Evolutionary conservation across 2,888 invertebrate species (phyloP).

Genomic region (Rhorus exstirpatorius): DNA sequence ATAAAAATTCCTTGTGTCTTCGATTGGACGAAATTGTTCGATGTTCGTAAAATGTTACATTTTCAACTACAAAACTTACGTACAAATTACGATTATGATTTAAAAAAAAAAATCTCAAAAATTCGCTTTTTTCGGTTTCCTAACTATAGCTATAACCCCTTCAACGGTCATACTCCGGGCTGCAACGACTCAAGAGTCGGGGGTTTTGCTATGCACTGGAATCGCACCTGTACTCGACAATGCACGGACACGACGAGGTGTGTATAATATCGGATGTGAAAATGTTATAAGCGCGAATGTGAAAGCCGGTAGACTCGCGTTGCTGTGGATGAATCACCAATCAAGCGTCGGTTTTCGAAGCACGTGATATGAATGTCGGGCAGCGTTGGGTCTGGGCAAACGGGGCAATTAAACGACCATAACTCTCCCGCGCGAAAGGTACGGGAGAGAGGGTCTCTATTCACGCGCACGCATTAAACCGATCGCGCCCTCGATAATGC

Average conservation of each 20-base stretch:
- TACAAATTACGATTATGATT: too few species aligned
- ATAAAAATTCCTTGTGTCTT: too few species aligned
- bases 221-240: constrained; percentile 52
- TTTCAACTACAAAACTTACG: too few species aligned
- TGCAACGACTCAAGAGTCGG: constrained; percentile 3
- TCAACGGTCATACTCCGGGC: neutral
- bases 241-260: neutral
- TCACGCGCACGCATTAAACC: constrained; percentile 72
- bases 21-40: too few species aligned
- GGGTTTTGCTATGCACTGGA: constrained; percentile 26
- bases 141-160: too few species aligned
- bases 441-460: constrained; percentile 51
- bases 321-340: constrained; percentile 80
- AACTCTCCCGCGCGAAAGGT: constrained; percentile 76
- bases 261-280: neutral
- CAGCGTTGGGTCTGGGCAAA: constrained; percentile 51
- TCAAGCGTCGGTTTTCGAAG: constrained; percentile 77
- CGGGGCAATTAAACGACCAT: constrained; percentile 76
- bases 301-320: constrained; percentile 29
- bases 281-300: constrained; percentile 16
- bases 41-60: too few species aligned
- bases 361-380: constrained; percentile 48
- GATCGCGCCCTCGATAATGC: constrained; percentile 76
- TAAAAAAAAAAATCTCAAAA: too few species aligned
- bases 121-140: too few species aligned